Evolutionary conservation across 1,140 invertebrate species (phyloP), one percentile per base, ranked within the genome.

Genomic region (Brachionus plicatilis): DNA sequence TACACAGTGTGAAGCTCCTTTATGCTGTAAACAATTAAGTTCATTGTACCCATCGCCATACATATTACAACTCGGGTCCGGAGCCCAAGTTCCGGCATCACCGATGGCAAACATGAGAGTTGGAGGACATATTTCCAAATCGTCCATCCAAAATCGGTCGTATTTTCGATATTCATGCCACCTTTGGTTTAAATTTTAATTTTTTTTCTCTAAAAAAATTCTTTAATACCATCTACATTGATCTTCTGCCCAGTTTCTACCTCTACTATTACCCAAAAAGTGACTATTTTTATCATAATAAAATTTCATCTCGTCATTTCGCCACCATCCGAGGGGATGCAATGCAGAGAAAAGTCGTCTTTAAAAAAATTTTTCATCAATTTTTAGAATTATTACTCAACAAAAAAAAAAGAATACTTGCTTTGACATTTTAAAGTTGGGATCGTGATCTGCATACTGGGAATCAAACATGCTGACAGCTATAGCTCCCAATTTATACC

Each of bases 81-180:
- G 94, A 85, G 96, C 91, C 88, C 93, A 99, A 14, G 95, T 91
- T 9, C 97, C 97, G 88, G 95, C 95, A 87, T 99, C 96, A 43
- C 93, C 90, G 1, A 96, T 88, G 0, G 96, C 96, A 87, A 98
- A 96, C 85, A 94, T 92, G 82, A 98, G 86, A 0, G 92, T 95
- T 88, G 96, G 98, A 0, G 97, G 97, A 87, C 96, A 99, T 14
- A 95, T 91, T 11, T 93, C 92, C 11, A 90, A 87, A 5, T 85
- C 72, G 1, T 86, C 45, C 8, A 87, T 68, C 88, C 88, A 89
- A 70, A 72, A 68, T 47, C 82, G 43, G 20, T 84, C 82, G 70
- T 70, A 84, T 70, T 60, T 68, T 53, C 53, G 12, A 75, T 84
- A 84, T 20, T 70, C 41, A 37, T 84, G 82, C 82, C 82, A 84